These are phyloP conservation scores for Mustela lutreola DNA, from an alignment of 2,113 vertebrate species.

Conservation along the genomic window DNA sequence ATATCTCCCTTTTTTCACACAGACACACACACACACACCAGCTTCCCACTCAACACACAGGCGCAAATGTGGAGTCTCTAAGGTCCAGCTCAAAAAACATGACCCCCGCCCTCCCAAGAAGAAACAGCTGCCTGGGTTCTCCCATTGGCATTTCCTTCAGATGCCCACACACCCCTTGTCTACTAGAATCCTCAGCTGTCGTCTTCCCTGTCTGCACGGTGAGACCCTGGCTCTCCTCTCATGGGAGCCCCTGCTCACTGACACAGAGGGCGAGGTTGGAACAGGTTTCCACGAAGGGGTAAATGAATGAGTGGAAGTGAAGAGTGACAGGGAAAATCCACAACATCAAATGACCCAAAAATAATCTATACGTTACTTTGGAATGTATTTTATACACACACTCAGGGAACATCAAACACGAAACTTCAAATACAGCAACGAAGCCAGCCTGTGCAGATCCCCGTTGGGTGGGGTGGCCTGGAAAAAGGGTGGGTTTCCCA, in stretches of 20 bases:
- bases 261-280: background rate
- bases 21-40: background rate
- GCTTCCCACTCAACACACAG: background rate
- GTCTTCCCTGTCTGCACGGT: background rate
- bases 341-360: constrained; percentile 67
- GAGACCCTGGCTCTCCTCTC: background rate
- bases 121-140: background rate
- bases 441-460: constrained; percentile 78
- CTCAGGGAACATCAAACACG: constrained; percentile 77
- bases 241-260: background rate
- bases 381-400: constrained; percentile 67
- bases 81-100: background rate
- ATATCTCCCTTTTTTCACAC: background rate
- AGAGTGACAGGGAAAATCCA: constrained; percentile 35
- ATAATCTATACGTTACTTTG: constrained; percentile 75
- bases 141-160: background rate
- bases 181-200: background rate
- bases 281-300: background rate
- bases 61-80: background rate
- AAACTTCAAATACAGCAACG: constrained; percentile 74
- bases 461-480: constrained; percentile 67
- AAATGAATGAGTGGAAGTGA: background rate
- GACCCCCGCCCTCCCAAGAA: background rate
- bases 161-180: no score
- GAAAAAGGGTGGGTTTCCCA: constrained; percentile 59